Conservation (phyloP, 2,888 invertebrate genomes). For the Drosophila villosipedis region DNA sequence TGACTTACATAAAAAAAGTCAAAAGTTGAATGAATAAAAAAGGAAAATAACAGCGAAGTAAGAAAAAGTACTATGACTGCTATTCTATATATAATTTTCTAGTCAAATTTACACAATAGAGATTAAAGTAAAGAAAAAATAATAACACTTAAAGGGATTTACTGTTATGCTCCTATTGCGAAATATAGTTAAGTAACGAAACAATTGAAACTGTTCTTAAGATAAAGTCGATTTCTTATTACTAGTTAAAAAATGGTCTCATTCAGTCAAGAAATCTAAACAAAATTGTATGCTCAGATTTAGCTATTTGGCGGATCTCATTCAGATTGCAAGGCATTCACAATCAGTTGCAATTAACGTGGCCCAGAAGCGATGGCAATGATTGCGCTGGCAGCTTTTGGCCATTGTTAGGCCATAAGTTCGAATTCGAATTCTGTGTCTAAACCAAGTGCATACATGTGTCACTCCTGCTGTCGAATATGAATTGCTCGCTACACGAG, state of each 20-base stretch:
- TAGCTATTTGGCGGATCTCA: neutral
- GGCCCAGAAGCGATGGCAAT: slow-evolving; percentile 51
- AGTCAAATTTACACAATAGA: neutral
- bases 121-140: neutral
- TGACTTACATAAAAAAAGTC: neutral
- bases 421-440: slow-evolving; percentile 70
- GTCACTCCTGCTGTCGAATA: slow-evolving; percentile 82
- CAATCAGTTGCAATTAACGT: slow-evolving; percentile 60
- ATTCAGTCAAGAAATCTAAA: neutral
- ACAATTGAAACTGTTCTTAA: neutral
- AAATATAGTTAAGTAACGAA: neutral
- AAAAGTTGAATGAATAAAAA: neutral
- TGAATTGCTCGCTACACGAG: slow-evolving; percentile 50
- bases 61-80: neutral
- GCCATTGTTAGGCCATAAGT: slow-evolving; percentile 72
- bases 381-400: slow-evolving; percentile 52
- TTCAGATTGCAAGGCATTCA: slow-evolving; percentile 9
- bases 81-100: neutral
- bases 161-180: neutral
- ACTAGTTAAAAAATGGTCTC: neutral
- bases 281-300: neutral
- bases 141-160: neutral
- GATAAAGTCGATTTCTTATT: neutral
- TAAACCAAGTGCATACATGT: slow-evolving; percentile 85
- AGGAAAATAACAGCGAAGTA: neutral